Percentiles rank a stretch among this genome's conserved stretches.
Evolutionary conservation across 30 jellyfish, hydroid and myxozoan genomes (phyloP).

Genomic region (Cassiopea xamachana): DNA sequence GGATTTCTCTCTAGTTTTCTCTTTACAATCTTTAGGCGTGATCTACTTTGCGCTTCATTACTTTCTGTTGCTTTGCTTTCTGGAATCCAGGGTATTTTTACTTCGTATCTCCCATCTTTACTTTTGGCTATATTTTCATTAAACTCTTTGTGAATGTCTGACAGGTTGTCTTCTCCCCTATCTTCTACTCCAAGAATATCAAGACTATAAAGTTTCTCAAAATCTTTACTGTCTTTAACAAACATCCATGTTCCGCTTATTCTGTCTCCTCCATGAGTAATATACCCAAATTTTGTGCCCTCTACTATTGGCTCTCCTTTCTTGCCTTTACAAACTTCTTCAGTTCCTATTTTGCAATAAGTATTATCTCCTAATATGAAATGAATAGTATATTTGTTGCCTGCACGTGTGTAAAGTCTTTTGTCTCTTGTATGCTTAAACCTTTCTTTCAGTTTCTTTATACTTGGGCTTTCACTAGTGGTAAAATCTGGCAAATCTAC

Average conservation of each 20-base stretch:
- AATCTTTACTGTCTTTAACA: constrained; percentile 27
- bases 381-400: constrained; percentile 32
- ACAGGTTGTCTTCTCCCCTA: constrained; percentile 53
- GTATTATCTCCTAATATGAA: constrained; percentile 48
- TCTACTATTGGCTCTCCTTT: constrained; percentile 62
- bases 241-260: constrained; percentile 34
- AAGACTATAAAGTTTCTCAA: constrained; percentile 17
- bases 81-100: constrained; percentile 70
- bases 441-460: constrained; percentile 57
- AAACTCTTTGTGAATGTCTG: constrained; percentile 30
- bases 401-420: constrained; percentile 35
- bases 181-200: constrained; percentile 51
- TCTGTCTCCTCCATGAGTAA: constrained; percentile 28
- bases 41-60: constrained; percentile 67
- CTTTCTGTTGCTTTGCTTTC: constrained; percentile 64
- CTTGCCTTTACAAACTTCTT: constrained; percentile 44
- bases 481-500: constrained; percentile 55
- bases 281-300: constrained; percentile 48
- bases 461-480: constrained; percentile 55
- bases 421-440: constrained; percentile 58
- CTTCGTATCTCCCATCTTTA: constrained; percentile 71
- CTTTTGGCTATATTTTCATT: constrained; percentile 11
- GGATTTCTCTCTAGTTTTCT: constrained; percentile 31
- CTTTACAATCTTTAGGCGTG: constrained; percentile 51
- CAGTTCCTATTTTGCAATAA: constrained; percentile 48